Percentiles rank a stretch among this genome's conserved stretches.
Evolutionary conservation across 2,113 vertebrate genomes (phyloP).

Genomic region (Lophius piscatorius): DNA sequence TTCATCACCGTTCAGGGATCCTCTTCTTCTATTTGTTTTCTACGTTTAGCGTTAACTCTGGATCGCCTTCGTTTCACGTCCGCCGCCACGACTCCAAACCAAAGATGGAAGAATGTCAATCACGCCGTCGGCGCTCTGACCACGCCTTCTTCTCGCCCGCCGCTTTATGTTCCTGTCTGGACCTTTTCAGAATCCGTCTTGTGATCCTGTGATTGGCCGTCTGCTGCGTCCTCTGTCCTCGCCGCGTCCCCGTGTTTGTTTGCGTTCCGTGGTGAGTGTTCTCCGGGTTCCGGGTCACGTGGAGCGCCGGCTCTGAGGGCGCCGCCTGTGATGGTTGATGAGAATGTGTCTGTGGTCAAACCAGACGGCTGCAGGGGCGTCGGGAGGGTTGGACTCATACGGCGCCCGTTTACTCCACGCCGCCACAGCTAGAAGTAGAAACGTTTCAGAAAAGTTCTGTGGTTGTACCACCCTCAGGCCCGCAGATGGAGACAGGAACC

Average conservation of each 20-base stretch:
- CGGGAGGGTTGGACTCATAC: constrained; percentile 3
- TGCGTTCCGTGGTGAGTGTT: constrained; percentile 21
- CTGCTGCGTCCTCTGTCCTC: constrained; percentile 37
- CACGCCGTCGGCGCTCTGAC: constrained; percentile 34
- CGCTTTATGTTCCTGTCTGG: constrained; percentile 46
- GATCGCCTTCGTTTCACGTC: constrained; percentile 33
- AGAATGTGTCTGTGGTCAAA: constrained; percentile 65
- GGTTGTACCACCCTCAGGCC: no score
- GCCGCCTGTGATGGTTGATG: no score
- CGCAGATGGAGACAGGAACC: no score
- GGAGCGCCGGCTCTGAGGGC: no score
- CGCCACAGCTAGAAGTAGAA: no score
- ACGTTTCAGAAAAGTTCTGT: no score
- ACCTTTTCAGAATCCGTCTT: constrained; percentile 33
- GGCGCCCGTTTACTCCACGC: no score
- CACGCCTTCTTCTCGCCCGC: constrained; percentile 8
- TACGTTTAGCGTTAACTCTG: constrained; percentile 10
- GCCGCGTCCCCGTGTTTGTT: neutral
- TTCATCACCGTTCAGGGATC: constrained; percentile 19
- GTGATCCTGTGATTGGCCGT: constrained; percentile 50
- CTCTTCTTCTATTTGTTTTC: neutral
- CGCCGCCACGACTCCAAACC: constrained; percentile 35
- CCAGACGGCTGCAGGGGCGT: constrained; percentile 8
- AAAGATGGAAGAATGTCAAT: constrained; percentile 60
- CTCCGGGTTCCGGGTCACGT: no score